Evolutionary conservation across 2,888 invertebrate genomes (phyloP).

Genomic region (Cheilosia vulpina): DNA sequence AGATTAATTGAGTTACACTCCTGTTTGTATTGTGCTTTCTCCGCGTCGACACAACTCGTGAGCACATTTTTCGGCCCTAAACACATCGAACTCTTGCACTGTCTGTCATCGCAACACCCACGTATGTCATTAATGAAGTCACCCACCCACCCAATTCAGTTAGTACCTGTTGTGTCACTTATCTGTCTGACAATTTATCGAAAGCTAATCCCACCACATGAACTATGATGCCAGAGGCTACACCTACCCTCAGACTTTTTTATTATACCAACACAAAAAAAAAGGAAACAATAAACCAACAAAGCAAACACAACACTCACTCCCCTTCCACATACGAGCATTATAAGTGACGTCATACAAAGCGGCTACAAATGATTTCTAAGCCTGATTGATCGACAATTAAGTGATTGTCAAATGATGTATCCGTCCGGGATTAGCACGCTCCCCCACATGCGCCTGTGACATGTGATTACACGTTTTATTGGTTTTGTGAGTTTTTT

Average conservation of each 20-base stretch:
- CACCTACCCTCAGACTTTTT: slow-evolving; percentile 40
- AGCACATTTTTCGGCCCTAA: too few relatives aligned
- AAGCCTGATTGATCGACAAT: slow-evolving; percentile 78
- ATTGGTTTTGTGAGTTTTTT: slow-evolving; percentile 70
- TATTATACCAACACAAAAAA: slow-evolving; percentile 34
- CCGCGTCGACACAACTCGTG: too few relatives aligned
- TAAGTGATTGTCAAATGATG: slow-evolving; percentile 78
- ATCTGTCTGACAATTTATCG: slow-evolving; percentile 59
- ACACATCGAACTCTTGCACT: too few relatives aligned
- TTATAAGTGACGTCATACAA: slow-evolving; percentile 53
- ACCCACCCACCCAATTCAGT: neutral
- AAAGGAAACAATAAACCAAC: slow-evolving; percentile 37
- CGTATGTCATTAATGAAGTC: neutral
- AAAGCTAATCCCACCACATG: slow-evolving; percentile 55
- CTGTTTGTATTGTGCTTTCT: too few relatives aligned
- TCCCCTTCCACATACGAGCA: neutral
- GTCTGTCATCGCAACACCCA: too few relatives aligned
- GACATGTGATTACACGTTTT: slow-evolving; percentile 76
- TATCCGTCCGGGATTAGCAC: slow-evolving; percentile 76
- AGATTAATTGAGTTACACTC: too few relatives aligned
- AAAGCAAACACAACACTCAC: slow-evolving; percentile 38
- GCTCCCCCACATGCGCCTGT: slow-evolving; percentile 41
- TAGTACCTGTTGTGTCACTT: slow-evolving; percentile 47
- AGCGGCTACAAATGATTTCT: slow-evolving; percentile 72
- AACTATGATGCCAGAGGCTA: slow-evolving; percentile 18